A percentile compares a stretch with the other conserved stretches of the same genome.
Evolutionary conservation across 2,797 vertebrate genomes (phyloP).

Genomic region (Mormyrops attenuatus): DNA sequence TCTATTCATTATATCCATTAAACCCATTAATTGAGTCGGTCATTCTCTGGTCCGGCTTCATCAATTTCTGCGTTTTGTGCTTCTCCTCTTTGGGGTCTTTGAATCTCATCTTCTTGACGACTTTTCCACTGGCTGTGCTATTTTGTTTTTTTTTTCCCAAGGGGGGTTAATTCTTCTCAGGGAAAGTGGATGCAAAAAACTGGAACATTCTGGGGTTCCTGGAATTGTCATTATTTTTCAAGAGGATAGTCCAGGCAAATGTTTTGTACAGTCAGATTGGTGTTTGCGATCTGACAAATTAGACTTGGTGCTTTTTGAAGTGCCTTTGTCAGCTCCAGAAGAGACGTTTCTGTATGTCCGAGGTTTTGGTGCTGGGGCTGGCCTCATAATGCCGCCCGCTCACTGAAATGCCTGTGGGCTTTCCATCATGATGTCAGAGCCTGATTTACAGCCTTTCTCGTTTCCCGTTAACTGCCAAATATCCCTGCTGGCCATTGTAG

Average conservation of each 20-base stretch:
- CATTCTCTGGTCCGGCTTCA: not conserved
- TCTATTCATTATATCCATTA: not conserved
- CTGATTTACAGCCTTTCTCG: not conserved
- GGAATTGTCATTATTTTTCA: not conserved
- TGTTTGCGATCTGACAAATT: not conserved
- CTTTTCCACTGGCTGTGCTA: not conserved
- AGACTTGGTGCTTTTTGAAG: not conserved
- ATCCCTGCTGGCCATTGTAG: not conserved
- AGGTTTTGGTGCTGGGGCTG: not conserved
- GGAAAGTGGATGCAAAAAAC: not conserved
- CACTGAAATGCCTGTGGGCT: not conserved
- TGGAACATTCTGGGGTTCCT: not conserved
- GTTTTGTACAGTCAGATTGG: not conserved
- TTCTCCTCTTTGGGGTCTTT: not conserved
- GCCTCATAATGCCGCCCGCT: not conserved
- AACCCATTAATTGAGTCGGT: not conserved
- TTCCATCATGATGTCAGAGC: not conserved
- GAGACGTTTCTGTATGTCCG: not conserved
- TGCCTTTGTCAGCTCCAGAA: not conserved
- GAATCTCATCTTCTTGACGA: not conserved
- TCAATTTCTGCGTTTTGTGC: not conserved
- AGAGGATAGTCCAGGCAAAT: not conserved
- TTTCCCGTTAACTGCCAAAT: not conserved
- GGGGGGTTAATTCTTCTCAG: not conserved
- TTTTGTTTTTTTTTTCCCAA: not conserved